These are phyloP conservation scores for Papilio polytes DNA, from an alignment of 1,140 invertebrate species.

Conservation along the genomic window DNA sequence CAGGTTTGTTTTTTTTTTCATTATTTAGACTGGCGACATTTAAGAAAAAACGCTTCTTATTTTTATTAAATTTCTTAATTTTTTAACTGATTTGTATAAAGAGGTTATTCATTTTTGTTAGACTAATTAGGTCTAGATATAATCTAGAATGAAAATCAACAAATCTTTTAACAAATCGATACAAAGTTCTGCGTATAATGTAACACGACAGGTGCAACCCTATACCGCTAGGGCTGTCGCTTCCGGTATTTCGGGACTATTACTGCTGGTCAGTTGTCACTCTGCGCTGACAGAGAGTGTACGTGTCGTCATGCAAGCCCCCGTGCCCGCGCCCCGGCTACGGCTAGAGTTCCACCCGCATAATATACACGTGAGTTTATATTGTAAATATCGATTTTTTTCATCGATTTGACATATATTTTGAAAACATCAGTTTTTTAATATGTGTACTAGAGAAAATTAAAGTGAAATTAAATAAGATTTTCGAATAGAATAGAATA, in stretches of 20 bases:
- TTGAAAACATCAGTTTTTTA: background rate
- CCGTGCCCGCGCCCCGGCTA: conserved; percentile 69
- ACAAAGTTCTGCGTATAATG: background rate
- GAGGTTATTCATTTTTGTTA: background rate
- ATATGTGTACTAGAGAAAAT: too few relatives aligned
- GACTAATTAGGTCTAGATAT: background rate
- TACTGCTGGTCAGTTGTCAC: background rate
- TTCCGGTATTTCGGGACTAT: background rate
- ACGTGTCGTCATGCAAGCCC: conserved; percentile 64
- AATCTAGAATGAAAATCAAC: background rate
- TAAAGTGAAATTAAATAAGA: background rate
- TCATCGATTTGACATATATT: background rate
- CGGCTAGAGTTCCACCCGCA: conserved; percentile 72
- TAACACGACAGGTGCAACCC: conserved; percentile 21
- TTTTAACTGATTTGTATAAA: background rate
- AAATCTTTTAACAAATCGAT: background rate
- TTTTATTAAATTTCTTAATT: background rate
- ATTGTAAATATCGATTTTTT: background rate
- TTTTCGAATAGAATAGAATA: too few relatives aligned
- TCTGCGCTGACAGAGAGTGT: conserved; percentile 50
- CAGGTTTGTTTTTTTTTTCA: background rate
- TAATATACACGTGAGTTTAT: conserved; percentile 75
- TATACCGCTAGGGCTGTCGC: conserved; percentile 40
- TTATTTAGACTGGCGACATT: background rate
- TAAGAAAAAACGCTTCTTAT: background rate